Evolutionary conservation across 2,888 invertebrate genomes (phyloP), one percentile per base, ranked within the genome.

Genomic region (Tethea ocularis): DNA sequence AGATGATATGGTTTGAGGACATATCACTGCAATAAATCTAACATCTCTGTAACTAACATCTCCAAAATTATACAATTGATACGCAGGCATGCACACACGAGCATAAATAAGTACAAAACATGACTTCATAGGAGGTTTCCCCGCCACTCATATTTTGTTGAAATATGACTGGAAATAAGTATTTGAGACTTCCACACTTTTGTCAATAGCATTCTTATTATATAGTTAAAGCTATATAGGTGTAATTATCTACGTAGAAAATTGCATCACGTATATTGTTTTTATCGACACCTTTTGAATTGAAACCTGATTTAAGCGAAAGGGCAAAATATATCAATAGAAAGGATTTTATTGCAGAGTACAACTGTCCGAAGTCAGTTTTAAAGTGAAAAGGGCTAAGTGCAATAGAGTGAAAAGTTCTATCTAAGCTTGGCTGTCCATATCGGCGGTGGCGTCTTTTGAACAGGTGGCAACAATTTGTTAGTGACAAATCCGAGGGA

Each of bases 61-160:
- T 33, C 13, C 13, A 2, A 7, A 33, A 4, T 13, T 13, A 33
- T 33, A 10, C 29, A 33, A 33, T 33, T 13, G 0, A 33, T 2
- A 33, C 33, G 13, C 33, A 33, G n/a, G 7, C 33, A 29, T 10
- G 1, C 10, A 29, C 36, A 15, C 15, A n/a, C 2, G 1, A 38
- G 38, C n/a, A 4, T 38, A n/a, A 38, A n/a, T n/a, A 38, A n/a
- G 15, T 10, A 29, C 13, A 33, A 33, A n/a, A n/a, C 38, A n/a
- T n/a, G 65, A 64, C 65, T 71, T 71, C 66, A 71, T 73, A 61
- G 65, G 59, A 70, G 76, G 62, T 70, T 74, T 56, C 63, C 67
- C 64, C 64, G 61, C 59, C 56, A 62, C 70, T 77, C 72, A 80
- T 80, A 78, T 74, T 79, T 79, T 82, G 82, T 83, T 80, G 75